Evolutionary conservation across 2,113 vertebrate species (phyloP).

Genomic region (Epinephelus fuscoguttatus): DNA sequence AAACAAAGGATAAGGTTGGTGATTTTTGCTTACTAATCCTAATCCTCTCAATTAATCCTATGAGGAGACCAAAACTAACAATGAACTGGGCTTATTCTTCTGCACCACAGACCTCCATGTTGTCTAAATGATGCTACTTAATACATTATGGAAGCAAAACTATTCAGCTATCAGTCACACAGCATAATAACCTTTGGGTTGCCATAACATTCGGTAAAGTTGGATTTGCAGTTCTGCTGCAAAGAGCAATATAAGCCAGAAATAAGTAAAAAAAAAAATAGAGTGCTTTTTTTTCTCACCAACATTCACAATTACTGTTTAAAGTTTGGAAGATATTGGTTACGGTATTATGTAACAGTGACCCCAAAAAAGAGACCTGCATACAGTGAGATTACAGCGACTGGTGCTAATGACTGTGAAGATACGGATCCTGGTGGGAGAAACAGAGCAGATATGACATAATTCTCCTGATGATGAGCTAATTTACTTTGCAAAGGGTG

Average conservation of each 20-base stretch:
- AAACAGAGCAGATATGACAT: slow-evolving; percentile 51
- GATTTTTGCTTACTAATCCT: no score
- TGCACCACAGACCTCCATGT: neutral
- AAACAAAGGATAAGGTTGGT: neutral
- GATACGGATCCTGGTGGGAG: slow-evolving; percentile 53
- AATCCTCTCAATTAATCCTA: neutral
- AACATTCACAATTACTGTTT: neutral
- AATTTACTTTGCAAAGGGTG: slow-evolving; percentile 37
- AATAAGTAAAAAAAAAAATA: neutral
- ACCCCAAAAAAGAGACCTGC: slow-evolving; percentile 21
- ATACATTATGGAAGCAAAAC: neutral
- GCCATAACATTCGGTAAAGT: neutral
- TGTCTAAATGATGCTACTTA: neutral
- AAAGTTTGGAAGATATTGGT: slow-evolving; percentile 15
- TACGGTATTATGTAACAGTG: slow-evolving; percentile 25
- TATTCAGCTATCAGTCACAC: neutral
- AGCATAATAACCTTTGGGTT: neutral
- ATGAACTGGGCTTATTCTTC: neutral
- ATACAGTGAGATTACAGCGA: slow-evolving; percentile 27
- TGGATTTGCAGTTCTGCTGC: neutral
- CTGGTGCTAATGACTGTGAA: slow-evolving; percentile 43
- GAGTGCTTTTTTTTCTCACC: neutral
- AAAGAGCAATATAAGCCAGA: neutral
- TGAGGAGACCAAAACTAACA: neutral
- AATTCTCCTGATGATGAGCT: slow-evolving; percentile 52